Base-by-base conservation (phyloP, 2,113 vertebrate genomes). In the Lontra canadensis region DNA sequence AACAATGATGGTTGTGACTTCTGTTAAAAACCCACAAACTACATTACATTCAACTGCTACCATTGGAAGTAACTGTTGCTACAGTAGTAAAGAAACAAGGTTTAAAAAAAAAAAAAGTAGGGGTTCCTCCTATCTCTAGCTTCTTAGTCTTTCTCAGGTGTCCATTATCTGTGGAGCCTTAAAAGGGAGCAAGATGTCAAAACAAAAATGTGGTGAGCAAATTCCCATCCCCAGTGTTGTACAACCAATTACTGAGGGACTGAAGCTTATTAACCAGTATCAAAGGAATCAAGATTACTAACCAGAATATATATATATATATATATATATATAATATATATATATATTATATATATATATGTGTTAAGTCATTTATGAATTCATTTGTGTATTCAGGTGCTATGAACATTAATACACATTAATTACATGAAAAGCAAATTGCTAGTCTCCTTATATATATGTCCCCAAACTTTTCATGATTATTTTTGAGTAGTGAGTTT, bases 361-460 rank as follows among this genome's bases (percentile, higher is more conserved):
- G 4, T 39, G 4, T 39, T 5, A 61, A 91, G 61, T 78, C 13
- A 39, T 74, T 91, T 81, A 84, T 49, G 57, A 47, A 88, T 80
- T 91, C 39, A 88, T 89, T 55, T 93, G n/a, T 76, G 2, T 34
- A 49, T 89, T 67, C 52, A 83, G 25, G 67, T 93, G 26, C 59
- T 26, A 90, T 73, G 34, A 80, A 84, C 23, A 59, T 88, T 74
- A 95, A 47, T 69, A 42, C 8, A 76, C 49, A 57, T 69, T 81
- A 36, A 94, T 71, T 95, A 92, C 20, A 49, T 71, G 79, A 63
- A 92, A 97, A 86, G 2, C 1, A 71, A 89, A 94, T 85, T 78
- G 14, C 15, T 74, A n/a, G 25, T 55, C 26, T 87, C 39, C 18
- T 88, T 52, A 52, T 36, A 90, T 31, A 49, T n/a, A 47, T 80